phyloP scores from a whole-genome alignment of 2,797 vertebrate genomes.

The Acipenser ruthenus region DNA sequence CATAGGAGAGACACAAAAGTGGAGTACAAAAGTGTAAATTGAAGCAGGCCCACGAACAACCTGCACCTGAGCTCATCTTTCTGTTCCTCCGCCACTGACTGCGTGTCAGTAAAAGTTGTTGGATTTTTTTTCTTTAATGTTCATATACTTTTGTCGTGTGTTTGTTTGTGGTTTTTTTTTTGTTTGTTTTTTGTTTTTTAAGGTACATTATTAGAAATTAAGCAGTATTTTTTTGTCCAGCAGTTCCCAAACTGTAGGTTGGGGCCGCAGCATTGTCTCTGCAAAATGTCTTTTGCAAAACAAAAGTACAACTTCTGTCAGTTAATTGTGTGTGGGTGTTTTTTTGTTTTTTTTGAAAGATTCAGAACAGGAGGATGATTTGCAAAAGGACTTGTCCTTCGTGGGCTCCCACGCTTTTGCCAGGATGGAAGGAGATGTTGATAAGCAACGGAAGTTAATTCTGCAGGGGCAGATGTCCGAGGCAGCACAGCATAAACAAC shows the following conservation, averaged over 20 bases:
- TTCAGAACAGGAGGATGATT: slow-evolving; percentile 63
- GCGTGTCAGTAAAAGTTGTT: not conserved
- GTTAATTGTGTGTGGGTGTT: too few species aligned
- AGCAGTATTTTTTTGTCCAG: too few species aligned
- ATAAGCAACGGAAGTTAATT: slow-evolving; percentile 86
- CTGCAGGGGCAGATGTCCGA: slow-evolving; percentile 91
- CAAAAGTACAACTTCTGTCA: too few species aligned
- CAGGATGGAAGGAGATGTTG: slow-evolving; percentile 92
- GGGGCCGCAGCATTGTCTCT: slow-evolving; percentile 56
- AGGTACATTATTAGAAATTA: too few species aligned
- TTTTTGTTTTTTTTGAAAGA: slow-evolving; percentile 2
- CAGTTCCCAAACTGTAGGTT: too few species aligned
- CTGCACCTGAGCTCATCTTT: too few species aligned
- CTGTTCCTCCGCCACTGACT: too few species aligned
- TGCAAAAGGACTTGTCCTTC: slow-evolving; percentile 77
- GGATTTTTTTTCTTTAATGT: not conserved
- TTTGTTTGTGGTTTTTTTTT: too few species aligned
- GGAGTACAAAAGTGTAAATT: too few species aligned
- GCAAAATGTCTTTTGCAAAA: not conserved
- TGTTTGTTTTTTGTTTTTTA: too few species aligned
- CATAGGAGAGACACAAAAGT: too few species aligned
- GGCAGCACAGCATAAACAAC: slow-evolving; percentile 84
- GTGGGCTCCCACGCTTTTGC: slow-evolving; percentile 94
- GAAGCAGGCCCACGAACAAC: too few species aligned
- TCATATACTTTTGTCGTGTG: not conserved